phyloP scores from a whole-genome alignment of 2,113 vertebrate species.

The Mormyrus lacerda region DNA sequence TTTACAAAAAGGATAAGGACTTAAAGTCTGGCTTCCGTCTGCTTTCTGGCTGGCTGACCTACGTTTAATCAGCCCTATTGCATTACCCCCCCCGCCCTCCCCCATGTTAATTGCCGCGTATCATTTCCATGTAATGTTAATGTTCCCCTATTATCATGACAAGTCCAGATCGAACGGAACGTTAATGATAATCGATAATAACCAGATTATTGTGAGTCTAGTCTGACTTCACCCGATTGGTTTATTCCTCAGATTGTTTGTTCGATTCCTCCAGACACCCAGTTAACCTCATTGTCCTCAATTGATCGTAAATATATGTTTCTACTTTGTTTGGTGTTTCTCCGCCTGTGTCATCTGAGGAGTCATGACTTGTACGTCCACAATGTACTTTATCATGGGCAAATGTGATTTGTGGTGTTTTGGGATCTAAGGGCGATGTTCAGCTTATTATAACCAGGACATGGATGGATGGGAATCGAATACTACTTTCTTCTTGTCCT shows the following conservation, averaged over 20 bases:
- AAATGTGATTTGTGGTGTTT: neutral
- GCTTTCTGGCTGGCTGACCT: slow-evolving; percentile 20
- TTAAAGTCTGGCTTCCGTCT: neutral
- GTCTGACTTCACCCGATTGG: slow-evolving; percentile 16
- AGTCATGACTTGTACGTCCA: neutral
- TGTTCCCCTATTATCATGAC: slow-evolving; percentile 16
- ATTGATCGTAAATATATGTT: slow-evolving; percentile 12
- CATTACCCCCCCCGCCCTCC: slow-evolving; percentile 19
- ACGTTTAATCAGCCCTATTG: slow-evolving; percentile 25
- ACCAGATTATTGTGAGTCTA: slow-evolving; percentile 25
- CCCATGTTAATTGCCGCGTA: slow-evolving; percentile 18
- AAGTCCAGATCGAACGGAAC: slow-evolving; percentile 14
- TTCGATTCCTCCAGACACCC: slow-evolving; percentile 16
- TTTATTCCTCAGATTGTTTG: slow-evolving; percentile 30
- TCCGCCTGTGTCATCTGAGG: neutral
- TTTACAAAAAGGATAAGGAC: slow-evolving; percentile 6
- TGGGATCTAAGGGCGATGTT: neutral
- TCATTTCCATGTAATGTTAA: slow-evolving; percentile 25
- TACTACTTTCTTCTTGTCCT: neutral
- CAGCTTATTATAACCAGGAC: neutral
- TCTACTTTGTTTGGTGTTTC: slow-evolving; percentile 5
- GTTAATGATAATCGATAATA: slow-evolving; percentile 32
- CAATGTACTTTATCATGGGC: neutral
- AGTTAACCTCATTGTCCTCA: slow-evolving; percentile 20
- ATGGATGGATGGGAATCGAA: neutral